phyloP scores from a whole-genome alignment of 2,797 vertebrate species.

The Hozukius guyotensis region DNA sequence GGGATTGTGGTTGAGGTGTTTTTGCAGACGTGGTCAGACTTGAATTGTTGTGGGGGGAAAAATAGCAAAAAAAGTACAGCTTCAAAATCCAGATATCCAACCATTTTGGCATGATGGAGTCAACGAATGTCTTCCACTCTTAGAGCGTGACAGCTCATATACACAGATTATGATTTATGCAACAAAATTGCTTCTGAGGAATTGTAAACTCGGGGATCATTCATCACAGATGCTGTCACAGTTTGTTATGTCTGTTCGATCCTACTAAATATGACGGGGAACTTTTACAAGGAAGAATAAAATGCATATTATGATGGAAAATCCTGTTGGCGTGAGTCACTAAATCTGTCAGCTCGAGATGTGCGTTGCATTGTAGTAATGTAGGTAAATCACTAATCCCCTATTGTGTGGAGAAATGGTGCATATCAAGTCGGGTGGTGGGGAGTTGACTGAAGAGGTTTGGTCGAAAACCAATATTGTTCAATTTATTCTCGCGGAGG shows the following conservation, averaged over 20 bases:
- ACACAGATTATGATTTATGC: conserved; percentile 73
- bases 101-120: conserved; percentile 33
- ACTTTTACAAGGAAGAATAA: conserved; percentile 67
- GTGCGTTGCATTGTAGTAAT: conserved; percentile 49
- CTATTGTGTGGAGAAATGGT: conserved; percentile 49
- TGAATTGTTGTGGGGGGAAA: conserved; percentile 1
- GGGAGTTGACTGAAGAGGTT: conserved; percentile 38
- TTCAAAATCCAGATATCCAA: conserved; percentile 35
- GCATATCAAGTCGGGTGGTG: conserved; percentile 16
- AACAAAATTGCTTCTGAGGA: conserved; percentile 55
- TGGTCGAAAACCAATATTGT: conserved; percentile 56
- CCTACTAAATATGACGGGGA: conserved; percentile 61
- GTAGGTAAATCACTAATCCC: conserved; percentile 66
- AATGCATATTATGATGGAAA: conserved; percentile 60
- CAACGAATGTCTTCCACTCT: conserved; percentile 33
- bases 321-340: conserved; percentile 53
- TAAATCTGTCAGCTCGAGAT: conserved; percentile 63
- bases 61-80: conserved; percentile 22
- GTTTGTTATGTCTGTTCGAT: conserved; percentile 67
- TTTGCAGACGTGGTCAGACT: conserved; percentile 15
- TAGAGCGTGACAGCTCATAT: conserved; percentile 50
- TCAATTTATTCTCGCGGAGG: conserved; percentile 29
- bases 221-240: conserved; percentile 68
- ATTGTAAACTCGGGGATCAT: conserved; percentile 67
- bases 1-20: conserved; percentile 6